Evolutionary conservation across 64 coral and sea anemone species (phyloP).

Genomic region (Montipora foliosa): DNA sequence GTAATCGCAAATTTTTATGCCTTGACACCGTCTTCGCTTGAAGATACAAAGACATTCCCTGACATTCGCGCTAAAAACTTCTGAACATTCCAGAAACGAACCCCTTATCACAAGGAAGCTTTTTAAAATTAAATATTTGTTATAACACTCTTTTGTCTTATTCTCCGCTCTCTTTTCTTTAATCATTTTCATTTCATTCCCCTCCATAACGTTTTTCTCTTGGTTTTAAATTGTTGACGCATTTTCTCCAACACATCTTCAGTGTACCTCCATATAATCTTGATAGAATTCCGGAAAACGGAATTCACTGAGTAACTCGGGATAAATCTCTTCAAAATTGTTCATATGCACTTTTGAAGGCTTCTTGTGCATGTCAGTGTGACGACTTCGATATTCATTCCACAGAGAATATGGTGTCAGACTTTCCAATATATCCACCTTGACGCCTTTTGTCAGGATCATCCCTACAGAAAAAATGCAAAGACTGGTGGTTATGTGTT

Average conservation of each 20-base stretch:
- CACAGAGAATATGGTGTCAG: conserved; percentile 65
- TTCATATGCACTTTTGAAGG: conserved; percentile 72
- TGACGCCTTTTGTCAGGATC: conserved; percentile 67
- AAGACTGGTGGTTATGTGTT: not conserved
- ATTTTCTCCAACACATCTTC: too few species aligned
- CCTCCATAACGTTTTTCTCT: not conserved
- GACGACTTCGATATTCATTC: conserved; percentile 60
- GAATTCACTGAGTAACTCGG: conserved; percentile 55
- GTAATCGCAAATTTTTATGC: too few species aligned
- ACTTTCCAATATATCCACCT: conserved; percentile 75
- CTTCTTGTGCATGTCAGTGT: conserved; percentile 41
- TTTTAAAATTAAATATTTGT: too few species aligned
- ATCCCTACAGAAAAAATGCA: conserved; percentile 16
- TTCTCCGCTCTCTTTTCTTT: too few species aligned
- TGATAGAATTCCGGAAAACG: conserved; percentile 46
- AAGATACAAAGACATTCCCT: too few species aligned
- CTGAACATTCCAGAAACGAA: too few species aligned
- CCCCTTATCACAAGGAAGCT: too few species aligned
- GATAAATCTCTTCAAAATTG: not conserved
- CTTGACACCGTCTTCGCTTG: too few species aligned
- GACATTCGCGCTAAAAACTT: too few species aligned
- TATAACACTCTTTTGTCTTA: too few species aligned
- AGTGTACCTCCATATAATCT: conserved; percentile 62
- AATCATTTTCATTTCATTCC: too few species aligned
- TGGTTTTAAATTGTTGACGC: not conserved